Percentiles rank a stretch among this genome's conserved stretches.
Conservation (phyloP, 2,888 invertebrate species). For the Chymomyza amoena region DNA sequence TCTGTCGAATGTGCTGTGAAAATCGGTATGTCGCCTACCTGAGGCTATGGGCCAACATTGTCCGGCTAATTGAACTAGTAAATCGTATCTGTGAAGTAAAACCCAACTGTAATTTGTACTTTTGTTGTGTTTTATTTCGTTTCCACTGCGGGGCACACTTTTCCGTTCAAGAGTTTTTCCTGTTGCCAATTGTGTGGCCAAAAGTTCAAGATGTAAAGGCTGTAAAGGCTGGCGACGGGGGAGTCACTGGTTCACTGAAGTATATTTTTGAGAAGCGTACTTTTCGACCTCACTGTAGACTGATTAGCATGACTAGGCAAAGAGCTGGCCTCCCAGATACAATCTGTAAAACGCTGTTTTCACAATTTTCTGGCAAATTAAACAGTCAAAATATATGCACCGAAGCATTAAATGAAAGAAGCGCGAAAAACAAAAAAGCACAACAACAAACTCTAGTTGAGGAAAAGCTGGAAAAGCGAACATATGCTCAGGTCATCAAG, state of each 20-base stretch:
- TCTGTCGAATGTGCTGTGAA: slow-evolving; percentile 34
- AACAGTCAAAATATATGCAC: slow-evolving; percentile 41
- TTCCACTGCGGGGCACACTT: slow-evolving; percentile 33
- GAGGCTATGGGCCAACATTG: slow-evolving; percentile 46
- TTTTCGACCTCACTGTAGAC: background rate
- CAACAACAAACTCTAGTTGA: background rate
- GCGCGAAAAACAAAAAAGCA: slow-evolving; percentile 10
- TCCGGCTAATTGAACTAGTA: slow-evolving; percentile 63
- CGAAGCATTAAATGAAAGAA: slow-evolving; percentile 31
- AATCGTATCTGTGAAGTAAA: slow-evolving; percentile 27
- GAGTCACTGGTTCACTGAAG: slow-evolving; percentile 11
- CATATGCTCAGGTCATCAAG: slow-evolving; percentile 11
- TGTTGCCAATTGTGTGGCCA: slow-evolving; percentile 6
- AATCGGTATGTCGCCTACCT: slow-evolving; percentile 25
- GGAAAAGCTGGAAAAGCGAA: slow-evolving; percentile 6
- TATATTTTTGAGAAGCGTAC: background rate
- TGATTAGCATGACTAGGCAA: background rate
- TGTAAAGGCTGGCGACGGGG: slow-evolving; percentile 13
- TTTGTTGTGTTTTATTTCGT: slow-evolving; percentile 15
- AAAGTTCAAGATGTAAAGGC: slow-evolving; percentile 27
- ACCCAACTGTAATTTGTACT: slow-evolving; percentile 36
- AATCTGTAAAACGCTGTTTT: background rate
- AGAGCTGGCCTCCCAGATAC: background rate
- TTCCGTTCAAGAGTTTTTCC: slow-evolving; percentile 30
- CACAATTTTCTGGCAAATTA: slow-evolving; percentile 52